Conservation (phyloP, 2,888 invertebrate genomes). For the Hofmannophila pseudospretella region DNA sequence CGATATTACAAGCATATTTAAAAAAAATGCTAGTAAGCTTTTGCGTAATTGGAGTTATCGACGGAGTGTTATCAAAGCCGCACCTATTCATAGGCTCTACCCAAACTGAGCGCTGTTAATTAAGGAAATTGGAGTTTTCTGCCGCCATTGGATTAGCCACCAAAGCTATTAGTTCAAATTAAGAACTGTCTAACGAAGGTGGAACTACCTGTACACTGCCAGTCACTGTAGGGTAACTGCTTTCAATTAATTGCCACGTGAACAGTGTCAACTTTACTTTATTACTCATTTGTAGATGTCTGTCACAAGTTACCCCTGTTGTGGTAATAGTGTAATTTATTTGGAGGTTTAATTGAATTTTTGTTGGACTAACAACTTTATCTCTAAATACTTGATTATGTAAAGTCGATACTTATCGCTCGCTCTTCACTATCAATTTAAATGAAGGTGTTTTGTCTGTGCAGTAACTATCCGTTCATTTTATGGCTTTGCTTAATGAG, state of each 20-base stretch:
- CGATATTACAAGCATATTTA: conserved; percentile 1
- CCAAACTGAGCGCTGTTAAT: conserved; percentile 67
- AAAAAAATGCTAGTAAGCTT: conserved; percentile 35
- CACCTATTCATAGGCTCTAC: conserved; percentile 61
- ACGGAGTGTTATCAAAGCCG: conserved; percentile 55
- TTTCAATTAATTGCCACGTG: conserved; percentile 29
- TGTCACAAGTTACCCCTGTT: no score
- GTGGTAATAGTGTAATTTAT: no score
- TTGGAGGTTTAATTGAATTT: no score
- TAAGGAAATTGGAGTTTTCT: conserved; percentile 77
- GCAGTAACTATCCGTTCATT: conserved; percentile 47
- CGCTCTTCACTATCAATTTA: no score
- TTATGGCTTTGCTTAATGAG: conserved; percentile 60
- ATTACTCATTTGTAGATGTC: no score
- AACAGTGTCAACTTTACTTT: no score
- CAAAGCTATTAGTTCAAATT: conserved; percentile 76
- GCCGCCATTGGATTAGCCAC: conserved; percentile 66
- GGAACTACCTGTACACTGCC: conserved; percentile 37
- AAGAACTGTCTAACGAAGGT: conserved; percentile 55
- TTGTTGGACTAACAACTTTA: no score
- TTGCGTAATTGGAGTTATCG: conserved; percentile 58
- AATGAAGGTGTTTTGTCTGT: no score
- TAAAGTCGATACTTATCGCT: no score
- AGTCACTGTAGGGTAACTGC: conserved; percentile 35
- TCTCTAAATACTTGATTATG: no score